Base-by-base conservation (phyloP, 2,113 vertebrate genomes). In the Podocnemis expansa region DNA sequence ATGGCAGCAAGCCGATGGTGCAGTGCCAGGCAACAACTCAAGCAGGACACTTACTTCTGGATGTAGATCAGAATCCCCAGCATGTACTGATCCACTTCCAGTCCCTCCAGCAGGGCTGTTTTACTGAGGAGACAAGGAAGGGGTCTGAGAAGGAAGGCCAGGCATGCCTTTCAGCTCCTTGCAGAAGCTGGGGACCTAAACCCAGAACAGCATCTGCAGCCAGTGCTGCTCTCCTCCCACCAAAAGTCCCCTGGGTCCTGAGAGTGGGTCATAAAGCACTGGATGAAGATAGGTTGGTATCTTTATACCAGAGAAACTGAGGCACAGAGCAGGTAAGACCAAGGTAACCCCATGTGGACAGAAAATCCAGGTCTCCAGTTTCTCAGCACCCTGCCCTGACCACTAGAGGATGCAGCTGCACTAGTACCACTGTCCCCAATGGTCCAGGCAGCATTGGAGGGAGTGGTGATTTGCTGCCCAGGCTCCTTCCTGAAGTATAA, bases 81-180 rank as follows among this genome's bases (percentile, higher is more conserved):
- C 99, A 99, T 99, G 97, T 99, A 99, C 97, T 99, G 99, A 96
- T 99, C 99, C 73, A 99, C 99, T 95, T 99, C 99, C 85, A 99
- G 98, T 5, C 99, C 99, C 89, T 99, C 99, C 83, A 99, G 97
- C 95, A 99, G 90, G 16, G 99, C 99, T 0, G 99, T 99, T 97
- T 99, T 99, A 98, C 99, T 99, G 97, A 31, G 67, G 84, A 83
- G 55, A 84, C 82, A 94, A 16, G 31, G 31, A 38, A 45, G 11
- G 25, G n/a, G 47, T 7, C 7, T 60, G 6, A 73, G 21, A 60
- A 31, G 56, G 12, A 87, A 31, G 49, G 12, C 19, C 10, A 60
- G 52, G 86, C 43, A 73, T 13, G 34, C 58, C 58, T 14, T 60
- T 31, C 58, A 60, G 29, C 58, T 60, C 58, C 58, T 60, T 6